These are phyloP conservation scores for Centropus unirufus DNA, from an alignment of 2,113 vertebrate genomes.

Conservation along the genomic window DNA sequence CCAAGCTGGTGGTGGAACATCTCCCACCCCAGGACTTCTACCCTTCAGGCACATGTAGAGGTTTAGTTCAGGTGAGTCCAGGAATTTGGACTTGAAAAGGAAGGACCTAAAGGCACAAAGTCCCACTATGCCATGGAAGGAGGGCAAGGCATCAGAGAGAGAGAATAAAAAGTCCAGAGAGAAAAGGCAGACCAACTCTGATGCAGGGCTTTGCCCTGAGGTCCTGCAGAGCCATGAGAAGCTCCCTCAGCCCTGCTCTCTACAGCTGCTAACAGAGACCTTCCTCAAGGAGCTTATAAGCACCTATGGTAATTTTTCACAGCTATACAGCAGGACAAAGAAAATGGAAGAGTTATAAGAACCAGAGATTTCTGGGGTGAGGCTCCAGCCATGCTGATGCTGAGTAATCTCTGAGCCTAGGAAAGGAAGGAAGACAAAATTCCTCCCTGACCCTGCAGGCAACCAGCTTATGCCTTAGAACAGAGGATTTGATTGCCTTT, in stretches of 20 bases:
- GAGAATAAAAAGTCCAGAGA: background rate
- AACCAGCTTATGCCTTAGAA: conserved; percentile 46
- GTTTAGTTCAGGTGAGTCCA: background rate
- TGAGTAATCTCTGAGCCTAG: background rate
- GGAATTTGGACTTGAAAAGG: background rate
- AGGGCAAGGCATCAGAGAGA: background rate
- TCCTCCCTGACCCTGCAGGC: conserved; percentile 2
- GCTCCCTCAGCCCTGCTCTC: fast-evolving
- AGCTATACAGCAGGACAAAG: background rate
- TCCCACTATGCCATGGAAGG: background rate
- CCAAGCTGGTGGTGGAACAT: background rate
- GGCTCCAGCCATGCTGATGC: background rate
- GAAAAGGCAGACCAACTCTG: background rate
- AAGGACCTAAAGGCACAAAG: background rate
- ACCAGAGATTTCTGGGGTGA: background rate
- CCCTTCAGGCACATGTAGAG: background rate
- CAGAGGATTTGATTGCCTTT: conserved; percentile 64
- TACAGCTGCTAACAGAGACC: fast-evolving
- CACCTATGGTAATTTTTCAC: background rate
- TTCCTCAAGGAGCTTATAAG: background rate
- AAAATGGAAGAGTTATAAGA: background rate
- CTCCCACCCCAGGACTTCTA: background rate
- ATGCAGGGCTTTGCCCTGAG: background rate
- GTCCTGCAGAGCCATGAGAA: background rate
- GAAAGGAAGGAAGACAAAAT: background rate